Evolutionary conservation across 2,888 invertebrate genomes (phyloP), one percentile per base, ranked within the genome.

Genomic region (Platynereis dumerilii): DNA sequence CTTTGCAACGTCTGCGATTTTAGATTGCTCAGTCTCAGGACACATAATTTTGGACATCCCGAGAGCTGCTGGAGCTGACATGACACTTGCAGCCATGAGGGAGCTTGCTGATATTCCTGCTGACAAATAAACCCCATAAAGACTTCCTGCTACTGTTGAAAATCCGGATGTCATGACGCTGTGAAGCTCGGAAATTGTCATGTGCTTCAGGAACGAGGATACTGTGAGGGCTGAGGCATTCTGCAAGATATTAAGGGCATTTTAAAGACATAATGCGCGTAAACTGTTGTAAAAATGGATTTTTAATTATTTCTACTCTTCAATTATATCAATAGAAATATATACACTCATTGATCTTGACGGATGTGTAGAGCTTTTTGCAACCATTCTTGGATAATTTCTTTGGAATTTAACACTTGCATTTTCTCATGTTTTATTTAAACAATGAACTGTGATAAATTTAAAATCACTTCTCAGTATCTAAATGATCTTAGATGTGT

Each of bases 61-160:
- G 27, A 97, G 83, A 0, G 95, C 91, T 0, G 94, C 94, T 0
- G 96, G 96, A 0, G 96, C 96, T 0, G 95, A 92, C 96, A 97
- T 95, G 1, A 96, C 90, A 67, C 93, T 92, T 0, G 96, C 92
- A 0, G 95, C 93, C 68, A 97, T 90, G 52, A 96, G 85, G 82
- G 95, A 92, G 0, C 91, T 88, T 0, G 96, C 89, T 7, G 53
- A 26, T 34, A 71, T 69, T 44, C 72, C 72, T 42, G 70, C 62
- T 26, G 66, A 66, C 20, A 69, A 59, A 60, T 64, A 70, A 2
- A 67, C 34, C 3, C 63, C 65, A 17, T 70, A 39, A 56, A 69
- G 58, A 7, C 69, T 68, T 12, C 69, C 72, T 29, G 69, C 63
- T n/a, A 72, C 65, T n/a, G 69, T 71, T 1, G 72, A 67, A 27